Conservation (phyloP, 2,113 vertebrate genomes). For the Dendrocopos noguchii region DNA sequence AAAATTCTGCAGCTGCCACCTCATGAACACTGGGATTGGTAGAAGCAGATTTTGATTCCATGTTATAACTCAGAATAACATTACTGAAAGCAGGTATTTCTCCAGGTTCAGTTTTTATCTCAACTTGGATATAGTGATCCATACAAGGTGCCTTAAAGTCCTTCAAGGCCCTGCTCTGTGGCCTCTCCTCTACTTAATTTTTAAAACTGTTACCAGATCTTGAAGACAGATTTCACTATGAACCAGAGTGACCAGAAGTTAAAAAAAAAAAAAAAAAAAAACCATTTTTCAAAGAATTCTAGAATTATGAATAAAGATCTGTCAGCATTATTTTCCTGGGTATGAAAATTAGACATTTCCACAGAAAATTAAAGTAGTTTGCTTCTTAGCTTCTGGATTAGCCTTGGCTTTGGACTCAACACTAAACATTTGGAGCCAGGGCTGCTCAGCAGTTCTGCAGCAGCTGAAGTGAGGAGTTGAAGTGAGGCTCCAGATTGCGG, state of each 20-base stretch:
- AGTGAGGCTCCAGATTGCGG: not conserved
- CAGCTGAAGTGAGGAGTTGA: not conserved
- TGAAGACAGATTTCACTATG: not conserved
- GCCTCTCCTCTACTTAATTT: not conserved
- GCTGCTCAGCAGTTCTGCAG: not conserved
- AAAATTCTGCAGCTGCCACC: not conserved
- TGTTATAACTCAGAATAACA: not conserved
- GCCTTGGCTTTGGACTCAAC: not conserved
- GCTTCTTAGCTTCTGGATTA: not conserved
- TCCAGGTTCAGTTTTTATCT: not conserved
- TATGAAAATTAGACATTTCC: not conserved
- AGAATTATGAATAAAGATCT: not conserved
- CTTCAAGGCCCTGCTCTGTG: not conserved
- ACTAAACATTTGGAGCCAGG: not conserved
- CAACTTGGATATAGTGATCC: fast-evolving
- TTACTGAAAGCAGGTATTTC: not conserved
- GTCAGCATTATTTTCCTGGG: not conserved
- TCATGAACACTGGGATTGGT: fast-evolving
- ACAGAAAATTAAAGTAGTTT: not conserved
- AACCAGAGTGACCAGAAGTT: not conserved
- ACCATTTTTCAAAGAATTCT: not conserved
- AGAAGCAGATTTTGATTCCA: not conserved
- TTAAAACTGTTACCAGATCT: not conserved
- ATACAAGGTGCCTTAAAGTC: not conserved
- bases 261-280: not conserved